Evolutionary conservation across 1,140 invertebrate genomes (phyloP).

Genomic region (Frieseomelitta varia): DNA sequence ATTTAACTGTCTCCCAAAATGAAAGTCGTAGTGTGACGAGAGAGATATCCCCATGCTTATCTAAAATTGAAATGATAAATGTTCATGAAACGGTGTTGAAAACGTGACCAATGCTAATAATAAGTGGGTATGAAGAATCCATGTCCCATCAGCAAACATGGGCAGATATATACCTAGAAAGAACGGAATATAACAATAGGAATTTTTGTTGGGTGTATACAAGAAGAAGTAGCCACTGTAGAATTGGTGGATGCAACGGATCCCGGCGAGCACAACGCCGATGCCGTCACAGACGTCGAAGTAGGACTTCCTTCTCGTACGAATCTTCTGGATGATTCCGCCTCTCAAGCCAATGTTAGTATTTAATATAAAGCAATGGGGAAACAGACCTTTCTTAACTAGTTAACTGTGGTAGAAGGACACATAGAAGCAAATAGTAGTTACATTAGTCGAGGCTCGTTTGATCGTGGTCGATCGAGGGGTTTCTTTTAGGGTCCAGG

Average conservation of each 20-base stretch:
- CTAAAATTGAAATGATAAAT: background rate
- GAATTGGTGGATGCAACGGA: slow-evolving; percentile 79
- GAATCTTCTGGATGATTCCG: slow-evolving; percentile 74
- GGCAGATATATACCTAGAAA: background rate
- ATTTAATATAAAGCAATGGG: slow-evolving; percentile 57
- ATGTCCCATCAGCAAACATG: background rate
- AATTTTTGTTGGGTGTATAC: slow-evolving; percentile 76
- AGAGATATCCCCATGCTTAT: too few relatives aligned
- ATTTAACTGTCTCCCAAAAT: background rate
- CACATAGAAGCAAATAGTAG: slow-evolving; percentile 13
- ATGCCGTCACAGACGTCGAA: slow-evolving; percentile 69
- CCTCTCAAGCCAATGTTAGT: slow-evolving; percentile 80
- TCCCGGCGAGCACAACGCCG: slow-evolving; percentile 75
- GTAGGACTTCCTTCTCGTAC: slow-evolving; percentile 75
- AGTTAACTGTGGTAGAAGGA: slow-evolving; percentile 48
- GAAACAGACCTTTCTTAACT: background rate
- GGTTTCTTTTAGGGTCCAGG: slow-evolving; percentile 27
- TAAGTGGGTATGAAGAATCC: background rate
- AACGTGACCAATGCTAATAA: slow-evolving; percentile 4
- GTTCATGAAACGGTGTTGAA: background rate
- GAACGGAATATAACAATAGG: slow-evolving; percentile 55
- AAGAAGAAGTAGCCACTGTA: slow-evolving; percentile 78
- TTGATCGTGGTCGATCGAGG: slow-evolving; percentile 12
- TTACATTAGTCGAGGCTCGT: slow-evolving; percentile 11
- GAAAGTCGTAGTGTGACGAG: background rate